Percentiles rank a stretch among this genome's conserved stretches.
Evolutionary conservation across 2,113 vertebrate genomes (phyloP).

Genomic region (Pollimyrus isidori): DNA sequence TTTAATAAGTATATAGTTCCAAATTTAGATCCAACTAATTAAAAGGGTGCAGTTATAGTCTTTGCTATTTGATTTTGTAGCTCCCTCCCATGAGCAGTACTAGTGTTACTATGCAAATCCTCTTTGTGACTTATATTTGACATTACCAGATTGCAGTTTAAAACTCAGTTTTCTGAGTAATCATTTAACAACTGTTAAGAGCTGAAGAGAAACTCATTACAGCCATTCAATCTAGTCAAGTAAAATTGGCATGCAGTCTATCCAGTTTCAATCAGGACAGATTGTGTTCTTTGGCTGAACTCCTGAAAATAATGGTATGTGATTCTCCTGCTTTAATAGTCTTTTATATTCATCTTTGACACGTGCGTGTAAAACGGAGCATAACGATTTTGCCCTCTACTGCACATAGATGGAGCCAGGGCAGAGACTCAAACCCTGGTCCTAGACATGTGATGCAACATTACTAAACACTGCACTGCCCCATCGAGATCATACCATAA

Average conservation of each 20-base stretch:
- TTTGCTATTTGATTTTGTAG: background rate
- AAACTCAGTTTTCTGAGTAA: conserved; percentile 6
- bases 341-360: background rate
- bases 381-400: background rate
- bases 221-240: background rate
- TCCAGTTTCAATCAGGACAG: conserved; percentile 1
- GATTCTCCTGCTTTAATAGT: background rate
- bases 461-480: background rate
- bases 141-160: background rate
- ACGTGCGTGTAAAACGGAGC: background rate
- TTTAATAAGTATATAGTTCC: background rate
- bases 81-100: background rate
- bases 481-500: background rate
- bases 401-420: background rate
- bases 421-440: background rate
- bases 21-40: background rate
- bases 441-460: background rate
- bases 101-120: background rate
- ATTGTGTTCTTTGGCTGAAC: background rate
- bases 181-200: conserved; percentile 9
- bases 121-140: background rate
- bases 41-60: background rate
- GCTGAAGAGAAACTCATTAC: conserved; percentile 1
- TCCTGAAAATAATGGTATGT: background rate
- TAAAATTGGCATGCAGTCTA: background rate